Percentiles rank a stretch among this genome's conserved stretches.
phyloP scores from a whole-genome alignment of 2,797 vertebrate genomes.

The Microtus californicus region DNA sequence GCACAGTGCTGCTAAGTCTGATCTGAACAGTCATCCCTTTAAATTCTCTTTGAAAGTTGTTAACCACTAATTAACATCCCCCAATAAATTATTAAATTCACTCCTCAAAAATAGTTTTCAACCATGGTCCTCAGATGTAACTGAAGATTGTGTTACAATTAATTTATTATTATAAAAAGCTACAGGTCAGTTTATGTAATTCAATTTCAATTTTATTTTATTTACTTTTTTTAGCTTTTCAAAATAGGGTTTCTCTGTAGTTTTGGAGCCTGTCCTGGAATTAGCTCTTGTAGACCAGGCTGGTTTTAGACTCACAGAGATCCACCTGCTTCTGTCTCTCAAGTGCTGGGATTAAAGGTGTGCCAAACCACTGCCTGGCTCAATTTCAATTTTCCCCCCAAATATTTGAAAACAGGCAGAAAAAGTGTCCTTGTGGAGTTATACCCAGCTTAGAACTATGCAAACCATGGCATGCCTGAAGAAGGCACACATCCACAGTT shows the following conservation, averaged over 20 bases:
- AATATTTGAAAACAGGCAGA: not conserved
- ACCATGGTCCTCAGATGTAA: not conserved
- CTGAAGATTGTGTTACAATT: not conserved
- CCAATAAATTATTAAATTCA: slow-evolving; percentile 3
- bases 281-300: no score
- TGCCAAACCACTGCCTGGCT: not conserved
- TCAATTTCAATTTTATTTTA: not conserved
- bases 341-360: no score
- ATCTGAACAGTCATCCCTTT: not conserved
- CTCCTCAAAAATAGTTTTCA: slow-evolving; percentile 37
- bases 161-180: slow-evolving; percentile 38
- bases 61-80: not conserved
- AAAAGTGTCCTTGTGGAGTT: not conserved
- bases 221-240: no score
- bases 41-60: slow-evolving; percentile 14
- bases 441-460: not conserved
- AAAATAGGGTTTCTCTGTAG: no score
- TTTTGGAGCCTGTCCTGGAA: no score
- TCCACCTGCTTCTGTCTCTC: no score
- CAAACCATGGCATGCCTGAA: not conserved
- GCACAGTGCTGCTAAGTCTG: not conserved
- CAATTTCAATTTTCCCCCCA: not conserved
- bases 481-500: not conserved
- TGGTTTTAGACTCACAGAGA: no score
- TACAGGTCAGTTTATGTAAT: not conserved